These are phyloP conservation scores for Crotalus horridus DNA, from an alignment of 2,113 vertebrate species.

Conservation along the genomic window DNA sequence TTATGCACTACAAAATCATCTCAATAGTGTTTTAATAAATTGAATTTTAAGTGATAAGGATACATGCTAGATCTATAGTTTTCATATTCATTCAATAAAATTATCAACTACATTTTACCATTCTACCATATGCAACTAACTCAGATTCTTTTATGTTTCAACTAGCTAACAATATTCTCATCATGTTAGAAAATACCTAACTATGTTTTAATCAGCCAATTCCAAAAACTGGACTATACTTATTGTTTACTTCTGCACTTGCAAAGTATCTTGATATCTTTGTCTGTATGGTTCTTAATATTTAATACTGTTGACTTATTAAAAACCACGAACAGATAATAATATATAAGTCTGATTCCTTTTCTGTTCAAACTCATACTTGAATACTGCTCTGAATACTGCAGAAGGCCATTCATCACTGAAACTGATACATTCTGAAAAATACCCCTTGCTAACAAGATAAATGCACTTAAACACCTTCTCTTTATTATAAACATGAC, in stretches of 20 bases:
- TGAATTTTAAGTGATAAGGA: conserved; percentile 31
- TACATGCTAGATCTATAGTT: conserved; percentile 27
- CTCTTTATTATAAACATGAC: conserved; percentile 58
- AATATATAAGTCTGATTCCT: conserved; percentile 53
- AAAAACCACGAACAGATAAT: conserved; percentile 49
- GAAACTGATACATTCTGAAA: conserved; percentile 60
- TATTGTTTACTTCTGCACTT: conserved; percentile 55
- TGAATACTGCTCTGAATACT: conserved; percentile 46
- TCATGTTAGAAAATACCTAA: background rate
- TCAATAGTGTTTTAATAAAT: conserved; percentile 38
- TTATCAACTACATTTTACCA: conserved; percentile 45
- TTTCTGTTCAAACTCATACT: conserved; percentile 56
- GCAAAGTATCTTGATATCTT: conserved; percentile 59
- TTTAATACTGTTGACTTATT: conserved; percentile 62
- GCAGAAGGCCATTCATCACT: conserved; percentile 59
- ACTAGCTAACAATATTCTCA: conserved; percentile 31
- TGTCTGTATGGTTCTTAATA: conserved; percentile 64
- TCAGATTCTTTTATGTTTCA: conserved; percentile 35
- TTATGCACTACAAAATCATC: conserved; percentile 46
- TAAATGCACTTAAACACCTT: conserved; percentile 56
- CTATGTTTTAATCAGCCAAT: background rate
- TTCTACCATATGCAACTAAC: conserved; percentile 32
- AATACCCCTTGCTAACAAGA: conserved; percentile 62
- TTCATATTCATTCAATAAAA: conserved; percentile 34
- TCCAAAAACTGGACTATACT: conserved; percentile 37